phyloP scores from a whole-genome alignment of 2,113 vertebrate species.

The Gnathonemus echidnorhynchus region DNA sequence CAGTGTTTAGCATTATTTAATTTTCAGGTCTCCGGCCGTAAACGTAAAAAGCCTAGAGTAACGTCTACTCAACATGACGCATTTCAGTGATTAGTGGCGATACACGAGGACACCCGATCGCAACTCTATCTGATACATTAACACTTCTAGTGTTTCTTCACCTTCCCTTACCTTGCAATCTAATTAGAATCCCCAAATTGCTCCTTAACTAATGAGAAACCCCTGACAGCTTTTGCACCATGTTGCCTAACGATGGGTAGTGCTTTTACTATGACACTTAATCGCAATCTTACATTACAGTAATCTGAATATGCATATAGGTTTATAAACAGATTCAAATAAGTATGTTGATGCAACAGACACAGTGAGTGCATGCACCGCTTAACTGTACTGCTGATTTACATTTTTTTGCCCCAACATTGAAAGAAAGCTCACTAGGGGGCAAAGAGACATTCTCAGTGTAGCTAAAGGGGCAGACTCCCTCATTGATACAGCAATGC shows the following conservation, averaged over 20 bases:
- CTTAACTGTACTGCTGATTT: background rate
- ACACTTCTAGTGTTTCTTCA: slow-evolving; percentile 41
- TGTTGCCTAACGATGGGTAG: background rate
- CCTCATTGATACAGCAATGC: background rate
- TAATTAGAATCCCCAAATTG: slow-evolving; percentile 40
- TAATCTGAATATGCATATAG: background rate
- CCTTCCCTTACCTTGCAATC: slow-evolving; percentile 46
- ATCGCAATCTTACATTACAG: background rate
- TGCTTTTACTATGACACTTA: background rate
- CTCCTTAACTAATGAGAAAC: slow-evolving; percentile 7
- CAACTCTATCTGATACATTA: slow-evolving; percentile 46
- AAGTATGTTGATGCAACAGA: background rate
- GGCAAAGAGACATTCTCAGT: background rate
- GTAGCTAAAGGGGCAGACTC: background rate
- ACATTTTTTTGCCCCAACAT: background rate
- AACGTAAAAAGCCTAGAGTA: background rate
- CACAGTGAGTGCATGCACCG: background rate
- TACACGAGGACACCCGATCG: slow-evolving; percentile 45
- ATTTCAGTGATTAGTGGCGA: slow-evolving; percentile 39
- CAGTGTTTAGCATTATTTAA: background rate
- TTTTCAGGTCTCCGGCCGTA: background rate
- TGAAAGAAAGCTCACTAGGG: background rate
- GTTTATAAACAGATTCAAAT: background rate
- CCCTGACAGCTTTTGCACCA: background rate
- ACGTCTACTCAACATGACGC: background rate